A percentile compares a stretch with the other conserved stretches of the same genome.
Conservation (phyloP, 1,140 invertebrate genomes). For the Rhagoletis zephyria region DNA sequence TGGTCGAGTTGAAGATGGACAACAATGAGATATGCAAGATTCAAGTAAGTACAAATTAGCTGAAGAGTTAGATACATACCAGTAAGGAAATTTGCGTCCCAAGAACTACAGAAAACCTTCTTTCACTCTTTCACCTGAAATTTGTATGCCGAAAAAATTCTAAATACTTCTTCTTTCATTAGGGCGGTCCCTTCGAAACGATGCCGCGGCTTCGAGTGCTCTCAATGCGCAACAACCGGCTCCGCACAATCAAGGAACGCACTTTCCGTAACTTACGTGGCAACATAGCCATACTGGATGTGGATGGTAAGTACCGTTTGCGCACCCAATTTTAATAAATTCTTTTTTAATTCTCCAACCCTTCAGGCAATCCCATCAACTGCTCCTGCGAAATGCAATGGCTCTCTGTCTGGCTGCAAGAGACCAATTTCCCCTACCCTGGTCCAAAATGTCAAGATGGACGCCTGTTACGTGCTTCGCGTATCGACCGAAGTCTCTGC, state of each 20-base stretch:
- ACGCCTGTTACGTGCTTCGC: constrained; percentile 80
- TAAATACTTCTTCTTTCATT: background rate
- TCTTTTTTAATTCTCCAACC: background rate
- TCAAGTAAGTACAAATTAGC: constrained; percentile 66
- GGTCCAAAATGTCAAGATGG: constrained; percentile 85
- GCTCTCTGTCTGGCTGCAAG: constrained; percentile 86
- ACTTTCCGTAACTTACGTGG: constrained; percentile 83
- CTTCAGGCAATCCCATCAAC: constrained; percentile 83
- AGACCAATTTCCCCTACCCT: constrained; percentile 77
- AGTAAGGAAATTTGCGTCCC: too few species aligned
- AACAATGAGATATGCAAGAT: constrained; percentile 83
- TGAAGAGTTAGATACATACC: background rate
- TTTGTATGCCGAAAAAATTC: background rate
- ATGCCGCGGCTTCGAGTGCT: constrained; percentile 87
- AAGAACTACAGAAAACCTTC: background rate
- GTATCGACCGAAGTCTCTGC: constrained; percentile 81
- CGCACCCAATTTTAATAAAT: background rate
- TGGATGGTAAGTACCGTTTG: constrained; percentile 80
- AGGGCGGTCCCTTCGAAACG: constrained; percentile 82
- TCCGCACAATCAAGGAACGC: constrained; percentile 82
- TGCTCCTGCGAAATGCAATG: constrained; percentile 87
- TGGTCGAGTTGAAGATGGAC: constrained; percentile 87
- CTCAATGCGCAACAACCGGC: constrained; percentile 84
- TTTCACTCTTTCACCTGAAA: background rate
- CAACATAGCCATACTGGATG: constrained; percentile 87